Conservation (phyloP, 2,113 vertebrate species). For the Elanus axillaris region DNA sequence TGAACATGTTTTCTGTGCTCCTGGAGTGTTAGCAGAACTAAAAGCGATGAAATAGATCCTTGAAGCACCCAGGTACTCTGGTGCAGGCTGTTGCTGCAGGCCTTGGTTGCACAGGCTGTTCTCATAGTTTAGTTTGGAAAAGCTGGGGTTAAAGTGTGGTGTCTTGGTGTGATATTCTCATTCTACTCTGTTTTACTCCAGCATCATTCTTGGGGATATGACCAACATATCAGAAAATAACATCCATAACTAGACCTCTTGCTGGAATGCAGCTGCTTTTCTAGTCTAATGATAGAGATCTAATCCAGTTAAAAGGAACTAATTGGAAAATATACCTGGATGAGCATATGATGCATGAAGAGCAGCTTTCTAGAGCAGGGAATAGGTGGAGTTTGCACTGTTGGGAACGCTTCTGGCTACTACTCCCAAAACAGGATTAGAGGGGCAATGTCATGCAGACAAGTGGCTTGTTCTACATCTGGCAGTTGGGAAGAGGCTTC, state of each 20-base stretch:
- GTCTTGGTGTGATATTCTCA: background rate
- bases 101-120: background rate
- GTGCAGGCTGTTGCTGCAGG: background rate
- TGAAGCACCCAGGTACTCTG: background rate
- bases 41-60: background rate
- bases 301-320: background rate
- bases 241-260: background rate
- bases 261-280: background rate
- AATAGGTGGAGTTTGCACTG: background rate
- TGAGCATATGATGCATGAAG: background rate
- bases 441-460: background rate
- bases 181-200: background rate
- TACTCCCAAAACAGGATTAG: background rate
- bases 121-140: background rate
- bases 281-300: background rate
- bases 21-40: background rate
- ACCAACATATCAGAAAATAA: background rate
- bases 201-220: background rate
- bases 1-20: background rate
- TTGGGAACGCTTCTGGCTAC: background rate
- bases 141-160: background rate
- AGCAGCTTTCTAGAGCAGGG: background rate
- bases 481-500: background rate
- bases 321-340: background rate
- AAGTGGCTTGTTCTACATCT: background rate